Evolutionary conservation across 2,113 vertebrate species (phyloP).

Genomic region (Myrmecophaga tridactyla): DNA sequence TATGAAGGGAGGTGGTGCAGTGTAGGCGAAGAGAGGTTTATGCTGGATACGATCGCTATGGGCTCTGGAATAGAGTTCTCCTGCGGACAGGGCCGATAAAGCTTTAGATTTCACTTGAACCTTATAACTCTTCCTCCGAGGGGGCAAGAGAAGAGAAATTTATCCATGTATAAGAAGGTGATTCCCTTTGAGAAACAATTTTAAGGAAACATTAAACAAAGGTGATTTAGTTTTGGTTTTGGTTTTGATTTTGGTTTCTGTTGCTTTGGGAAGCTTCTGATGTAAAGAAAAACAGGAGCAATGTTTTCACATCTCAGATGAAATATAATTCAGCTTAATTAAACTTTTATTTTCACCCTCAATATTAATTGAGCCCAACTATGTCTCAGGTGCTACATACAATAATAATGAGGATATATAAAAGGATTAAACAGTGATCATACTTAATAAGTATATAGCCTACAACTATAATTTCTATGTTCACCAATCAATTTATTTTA

Average conservation of each 20-base stretch:
- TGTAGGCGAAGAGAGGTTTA: neutral
- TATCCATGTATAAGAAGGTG: neutral
- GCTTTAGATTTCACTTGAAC: neutral
- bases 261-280: neutral
- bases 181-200: neutral
- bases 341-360: neutral
- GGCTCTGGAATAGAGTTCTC: too few relatives aligned
- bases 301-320: neutral
- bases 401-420: neutral
- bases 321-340: neutral
- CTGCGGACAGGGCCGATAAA: neutral
- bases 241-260: neutral
- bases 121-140: neutral
- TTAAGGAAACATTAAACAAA: neutral
- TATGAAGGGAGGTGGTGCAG: accelerated
- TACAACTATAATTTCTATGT: neutral
- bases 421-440: neutral
- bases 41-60: too few relatives aligned
- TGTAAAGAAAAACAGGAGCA: neutral
- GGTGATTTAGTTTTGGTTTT: neutral
- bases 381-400: neutral
- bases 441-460: neutral
- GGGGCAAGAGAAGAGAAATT: neutral
- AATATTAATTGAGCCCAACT: neutral
- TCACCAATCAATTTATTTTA: neutral